Evolutionary conservation across 2,797 vertebrate species (phyloP).

Genomic region (Trachops cirrhosus): DNA sequence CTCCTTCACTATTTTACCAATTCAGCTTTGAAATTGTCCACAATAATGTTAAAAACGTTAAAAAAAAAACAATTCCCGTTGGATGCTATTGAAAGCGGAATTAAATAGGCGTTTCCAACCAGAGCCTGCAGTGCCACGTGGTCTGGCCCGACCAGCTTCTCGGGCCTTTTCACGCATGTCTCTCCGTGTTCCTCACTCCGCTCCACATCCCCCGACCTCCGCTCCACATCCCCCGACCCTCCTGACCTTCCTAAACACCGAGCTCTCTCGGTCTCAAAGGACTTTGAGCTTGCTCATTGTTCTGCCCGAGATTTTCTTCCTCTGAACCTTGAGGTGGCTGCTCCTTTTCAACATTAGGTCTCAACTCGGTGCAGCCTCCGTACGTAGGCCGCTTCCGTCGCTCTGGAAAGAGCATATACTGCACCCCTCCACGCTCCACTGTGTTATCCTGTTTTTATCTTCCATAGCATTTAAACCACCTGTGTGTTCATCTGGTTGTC

Average conservation of each 20-base stretch:
- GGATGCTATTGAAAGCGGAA: not conserved
- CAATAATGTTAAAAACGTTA: not conserved
- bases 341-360: not conserved
- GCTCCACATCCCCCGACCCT: not conserved
- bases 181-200: not conserved
- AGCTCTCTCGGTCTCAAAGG: not conserved
- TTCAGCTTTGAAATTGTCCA: not conserved
- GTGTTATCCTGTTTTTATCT: not conserved
- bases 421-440: rapidly evolving
- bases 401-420: not conserved
- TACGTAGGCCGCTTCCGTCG: not conserved
- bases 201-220: not conserved
- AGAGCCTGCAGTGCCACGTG: not conserved
- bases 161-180: not conserved
- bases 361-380: not conserved
- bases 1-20: not conserved
- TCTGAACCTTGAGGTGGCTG: not conserved
- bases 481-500: not conserved
- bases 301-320: not conserved
- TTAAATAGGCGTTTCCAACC: not conserved
- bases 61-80: not conserved
- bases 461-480: not conserved
- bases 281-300: not conserved
- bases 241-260: not conserved
- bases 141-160: not conserved